Percentiles rank a stretch among this genome's conserved stretches.
Conservation (phyloP, 1,140 invertebrate species). For the Drosophila saltans region DNA sequence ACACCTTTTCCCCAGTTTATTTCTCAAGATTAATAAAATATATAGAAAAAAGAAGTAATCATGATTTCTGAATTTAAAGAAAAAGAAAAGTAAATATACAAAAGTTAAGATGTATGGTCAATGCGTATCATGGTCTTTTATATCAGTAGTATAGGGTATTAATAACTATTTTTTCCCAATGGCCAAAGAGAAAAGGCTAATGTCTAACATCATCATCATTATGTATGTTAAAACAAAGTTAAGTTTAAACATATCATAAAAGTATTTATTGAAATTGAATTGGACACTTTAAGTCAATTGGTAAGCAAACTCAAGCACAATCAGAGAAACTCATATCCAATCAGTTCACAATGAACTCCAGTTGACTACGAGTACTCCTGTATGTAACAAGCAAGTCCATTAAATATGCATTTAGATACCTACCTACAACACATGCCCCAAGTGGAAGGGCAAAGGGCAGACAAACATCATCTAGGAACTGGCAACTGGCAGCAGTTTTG, state of each 20-base stretch:
- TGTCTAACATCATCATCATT: no score
- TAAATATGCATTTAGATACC: constrained; percentile 48
- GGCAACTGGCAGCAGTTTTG: constrained; percentile 41
- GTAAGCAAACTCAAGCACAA: constrained; percentile 32
- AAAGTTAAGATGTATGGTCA: no score
- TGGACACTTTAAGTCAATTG: constrained; percentile 25
- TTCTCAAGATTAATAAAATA: no score
- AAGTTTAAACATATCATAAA: not conserved
- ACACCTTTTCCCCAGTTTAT: no score
- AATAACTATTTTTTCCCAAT: no score
- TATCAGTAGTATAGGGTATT: no score
- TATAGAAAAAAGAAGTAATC: no score
- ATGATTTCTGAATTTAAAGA: no score
- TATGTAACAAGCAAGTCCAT: constrained; percentile 47
- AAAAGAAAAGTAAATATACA: no score
- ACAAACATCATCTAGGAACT: constrained; percentile 12
- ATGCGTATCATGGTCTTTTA: no score
- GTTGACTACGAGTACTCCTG: constrained; percentile 10
- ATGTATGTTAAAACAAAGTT: no score
- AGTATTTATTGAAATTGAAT: constrained; percentile 10
- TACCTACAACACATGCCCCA: not conserved
- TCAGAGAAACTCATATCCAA: constrained; percentile 66
- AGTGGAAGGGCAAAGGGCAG: constrained; percentile 1
- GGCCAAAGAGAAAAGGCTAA: no score
- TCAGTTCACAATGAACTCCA: constrained; percentile 49